Percentiles rank a stretch among this genome's conserved stretches.
Conservation (phyloP, 2,797 vertebrate species). For the Mastacembelus armatus region DNA sequence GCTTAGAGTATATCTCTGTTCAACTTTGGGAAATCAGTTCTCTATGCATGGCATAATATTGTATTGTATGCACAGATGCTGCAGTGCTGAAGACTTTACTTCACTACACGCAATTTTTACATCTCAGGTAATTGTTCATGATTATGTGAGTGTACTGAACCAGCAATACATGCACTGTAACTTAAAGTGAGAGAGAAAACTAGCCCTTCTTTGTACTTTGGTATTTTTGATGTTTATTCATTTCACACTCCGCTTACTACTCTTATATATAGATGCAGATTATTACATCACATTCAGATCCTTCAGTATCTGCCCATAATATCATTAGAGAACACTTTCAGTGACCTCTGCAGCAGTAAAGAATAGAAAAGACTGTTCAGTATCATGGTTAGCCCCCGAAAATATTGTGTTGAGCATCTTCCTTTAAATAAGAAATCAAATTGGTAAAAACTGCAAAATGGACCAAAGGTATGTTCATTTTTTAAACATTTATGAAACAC, state of each 20-base stretch:
- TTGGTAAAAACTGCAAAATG: not conserved
- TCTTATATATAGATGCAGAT: not conserved
- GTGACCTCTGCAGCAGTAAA: not conserved
- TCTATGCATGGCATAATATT: not conserved
- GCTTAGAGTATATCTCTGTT: conserved; percentile 15
- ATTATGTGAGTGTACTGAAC: not conserved
- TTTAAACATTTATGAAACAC: not conserved
- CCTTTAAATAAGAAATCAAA: not conserved
- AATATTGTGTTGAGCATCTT: not conserved
- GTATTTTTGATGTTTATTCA: not conserved
- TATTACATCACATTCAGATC: not conserved
- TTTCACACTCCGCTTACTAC: not conserved
- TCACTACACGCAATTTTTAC: not conserved
- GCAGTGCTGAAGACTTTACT: not conserved
- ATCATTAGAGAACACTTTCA: not conserved
- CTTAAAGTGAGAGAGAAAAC: not conserved
- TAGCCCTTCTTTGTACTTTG: not conserved
- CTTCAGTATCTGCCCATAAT: not conserved
- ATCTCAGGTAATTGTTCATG: conserved; percentile 4
- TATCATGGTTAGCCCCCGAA: not conserved
- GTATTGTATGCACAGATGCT: not conserved
- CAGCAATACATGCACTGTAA: not conserved
- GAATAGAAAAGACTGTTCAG: not conserved
- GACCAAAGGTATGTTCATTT: not conserved
- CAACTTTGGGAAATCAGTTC: conserved; percentile 18